Evolutionary conservation across 2,113 vertebrate genomes (phyloP).

Genomic region (Steatornis caripensis): DNA sequence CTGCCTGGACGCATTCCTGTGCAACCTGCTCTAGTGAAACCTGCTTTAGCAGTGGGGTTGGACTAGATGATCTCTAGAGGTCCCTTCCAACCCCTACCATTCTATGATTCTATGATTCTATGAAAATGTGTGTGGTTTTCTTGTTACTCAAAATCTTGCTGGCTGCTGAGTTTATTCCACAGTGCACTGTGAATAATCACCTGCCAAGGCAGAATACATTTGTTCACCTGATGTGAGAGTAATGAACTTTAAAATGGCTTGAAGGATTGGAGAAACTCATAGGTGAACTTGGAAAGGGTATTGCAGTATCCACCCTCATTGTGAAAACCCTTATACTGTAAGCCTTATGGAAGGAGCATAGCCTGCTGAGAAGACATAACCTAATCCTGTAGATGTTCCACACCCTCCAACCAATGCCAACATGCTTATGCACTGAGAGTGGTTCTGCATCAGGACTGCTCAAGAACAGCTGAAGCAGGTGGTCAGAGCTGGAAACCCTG

Average conservation of each 20-base stretch:
- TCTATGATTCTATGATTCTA: too few species aligned
- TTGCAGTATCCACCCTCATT: background rate
- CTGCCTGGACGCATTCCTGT: too few species aligned
- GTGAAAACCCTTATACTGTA: background rate
- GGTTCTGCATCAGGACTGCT: background rate
- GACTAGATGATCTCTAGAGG: too few species aligned
- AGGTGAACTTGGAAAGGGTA: background rate
- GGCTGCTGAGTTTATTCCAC: background rate
- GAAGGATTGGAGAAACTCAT: background rate
- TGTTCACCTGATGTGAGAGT: background rate
- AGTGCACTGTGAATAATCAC: background rate
- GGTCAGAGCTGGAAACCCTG: background rate
- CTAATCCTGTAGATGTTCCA: background rate
- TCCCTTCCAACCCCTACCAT: too few species aligned
- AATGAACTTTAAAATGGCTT: rapidly evolving
- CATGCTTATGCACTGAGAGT: too few species aligned
- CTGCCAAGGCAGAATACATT: background rate
- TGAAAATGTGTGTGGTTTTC: background rate
- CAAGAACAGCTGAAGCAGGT: background rate
- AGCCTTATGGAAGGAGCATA: background rate
- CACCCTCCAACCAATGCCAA: background rate
- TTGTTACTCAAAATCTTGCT: background rate
- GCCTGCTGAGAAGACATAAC: background rate
- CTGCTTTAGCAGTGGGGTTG: too few species aligned
- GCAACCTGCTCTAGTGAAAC: too few species aligned